Conservation (phyloP, 2,888 invertebrate genomes). For the Phragmatobia fuliginosa region DNA sequence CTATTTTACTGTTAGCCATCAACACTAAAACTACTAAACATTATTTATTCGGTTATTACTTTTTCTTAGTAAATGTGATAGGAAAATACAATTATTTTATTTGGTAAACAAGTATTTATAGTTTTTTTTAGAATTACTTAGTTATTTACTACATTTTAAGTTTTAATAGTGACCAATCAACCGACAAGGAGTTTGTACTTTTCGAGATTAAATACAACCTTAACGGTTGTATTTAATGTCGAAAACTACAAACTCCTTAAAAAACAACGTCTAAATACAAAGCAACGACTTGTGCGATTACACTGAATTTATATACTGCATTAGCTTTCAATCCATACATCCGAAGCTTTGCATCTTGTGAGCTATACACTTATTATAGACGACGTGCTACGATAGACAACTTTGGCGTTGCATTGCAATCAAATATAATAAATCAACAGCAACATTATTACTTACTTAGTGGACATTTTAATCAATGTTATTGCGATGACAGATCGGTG, state of each 20-base stretch:
- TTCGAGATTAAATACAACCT: too few species aligned
- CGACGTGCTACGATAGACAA: slow-evolving; percentile 49
- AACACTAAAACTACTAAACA: slow-evolving; percentile 32
- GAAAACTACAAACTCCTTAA: not conserved
- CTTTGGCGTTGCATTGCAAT: slow-evolving; percentile 59
- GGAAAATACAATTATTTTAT: not conserved
- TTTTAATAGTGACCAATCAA: not conserved
- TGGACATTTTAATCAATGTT: slow-evolving; percentile 77
- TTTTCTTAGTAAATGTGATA: slow-evolving; percentile 21
- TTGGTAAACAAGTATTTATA: not conserved
- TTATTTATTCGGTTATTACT: slow-evolving; percentile 15
- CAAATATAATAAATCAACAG: slow-evolving; percentile 74
- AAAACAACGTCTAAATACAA: not conserved
- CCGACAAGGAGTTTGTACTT: too few species aligned
- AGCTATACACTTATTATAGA: slow-evolving; percentile 47
- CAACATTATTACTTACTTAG: slow-evolving; percentile 74
- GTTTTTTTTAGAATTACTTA: not conserved
- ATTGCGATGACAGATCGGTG: slow-evolving; percentile 72
- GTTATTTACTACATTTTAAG: not conserved
- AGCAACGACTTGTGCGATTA: not conserved
- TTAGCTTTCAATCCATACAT: slow-evolving; percentile 22
- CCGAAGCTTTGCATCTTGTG: slow-evolving; percentile 15
- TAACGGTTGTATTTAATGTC: not conserved
- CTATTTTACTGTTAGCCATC: slow-evolving; percentile 27
- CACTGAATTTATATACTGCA: slow-evolving; percentile 6